Conservation (phyloP, 2,797 vertebrate genomes). For the Tadarida brasiliensis region DNA sequence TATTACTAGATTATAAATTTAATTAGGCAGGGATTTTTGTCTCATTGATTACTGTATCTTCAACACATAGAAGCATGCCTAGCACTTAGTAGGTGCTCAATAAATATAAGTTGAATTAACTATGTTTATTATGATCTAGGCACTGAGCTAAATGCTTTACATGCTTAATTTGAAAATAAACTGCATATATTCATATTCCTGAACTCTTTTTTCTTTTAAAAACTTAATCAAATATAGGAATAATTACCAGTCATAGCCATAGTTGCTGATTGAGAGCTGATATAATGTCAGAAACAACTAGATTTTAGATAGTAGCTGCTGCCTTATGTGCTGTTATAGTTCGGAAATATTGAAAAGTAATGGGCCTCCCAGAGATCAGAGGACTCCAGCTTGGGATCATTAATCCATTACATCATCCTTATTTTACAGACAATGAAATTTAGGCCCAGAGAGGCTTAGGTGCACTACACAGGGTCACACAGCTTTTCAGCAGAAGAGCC, state of each 20-base stretch:
- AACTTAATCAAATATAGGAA: background rate
- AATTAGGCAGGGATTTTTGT: background rate
- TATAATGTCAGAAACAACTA: background rate
- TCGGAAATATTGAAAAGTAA: background rate
- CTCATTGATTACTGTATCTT: background rate
- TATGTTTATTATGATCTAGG: background rate
- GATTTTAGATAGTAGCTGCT: background rate
- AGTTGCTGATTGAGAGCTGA: background rate
- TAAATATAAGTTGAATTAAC: conserved; percentile 30
- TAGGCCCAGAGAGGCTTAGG: background rate
- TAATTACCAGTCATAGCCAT: background rate
- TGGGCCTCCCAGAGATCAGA: background rate
- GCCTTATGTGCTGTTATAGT: background rate
- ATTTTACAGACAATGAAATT: background rate
- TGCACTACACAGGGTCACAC: background rate
- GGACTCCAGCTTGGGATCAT: background rate
- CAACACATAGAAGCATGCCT: background rate
- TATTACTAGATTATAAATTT: background rate
- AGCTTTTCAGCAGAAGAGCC: background rate
- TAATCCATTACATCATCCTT: background rate
- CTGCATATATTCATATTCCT: background rate
- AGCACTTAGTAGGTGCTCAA: background rate
- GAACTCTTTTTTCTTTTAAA: conserved; percentile 31
- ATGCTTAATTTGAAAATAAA: background rate
- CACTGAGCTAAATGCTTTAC: background rate